Base-by-base conservation (phyloP, 2,113 vertebrate species). In the Dolichallabes microphthalmus region DNA sequence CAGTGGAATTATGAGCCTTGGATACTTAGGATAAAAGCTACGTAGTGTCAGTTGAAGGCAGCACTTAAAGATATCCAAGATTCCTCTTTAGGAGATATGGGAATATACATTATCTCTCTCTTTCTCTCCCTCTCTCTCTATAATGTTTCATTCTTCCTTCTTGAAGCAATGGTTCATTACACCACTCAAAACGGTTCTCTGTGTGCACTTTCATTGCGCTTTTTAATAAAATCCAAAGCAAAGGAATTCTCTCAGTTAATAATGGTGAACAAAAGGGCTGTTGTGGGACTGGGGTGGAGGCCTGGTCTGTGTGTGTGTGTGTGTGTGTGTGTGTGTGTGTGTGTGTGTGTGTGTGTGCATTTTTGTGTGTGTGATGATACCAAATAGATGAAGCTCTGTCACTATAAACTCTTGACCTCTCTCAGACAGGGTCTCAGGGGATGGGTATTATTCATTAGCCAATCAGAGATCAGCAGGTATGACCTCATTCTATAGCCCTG, bases 11-110 rank as follows among this genome's bases (percentile, higher is more conserved):
- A 87, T 74, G 85, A 91, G 86, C 81, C 68, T 55, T 11, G 85
- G 85, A 87, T 90, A 91, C 88, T 88, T 89, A 90, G 87, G 87
- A 85, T 88, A 89, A 91, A 91, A 91, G 88, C 89, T 85, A 87
- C 73, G 50, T 25, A 45, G 88, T 89, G 89, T 88, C 87, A 85
- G 87, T 85, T 52, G 55, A 83, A 85, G 84, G 74, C 68, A 85
- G 85, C 86, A 88, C 87, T 90, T 88, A 88, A 86, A 87, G 80
- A 86, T 86, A 87, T 78, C 86, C 84, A 83, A 68, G 76, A 80
- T 87, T 87, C 73, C 69, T 89, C 69, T 87, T 89, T 32, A 45
- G 66, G 27, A 84, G 75, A 81, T 82, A 80, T 60, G 84, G 53
- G 66, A 71, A 79, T 80, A 50, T 55, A 32, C 55, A 9, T 68